phyloP scores from a whole-genome alignment of 2,888 invertebrate species.

The Mechanitis messenoides region DNA sequence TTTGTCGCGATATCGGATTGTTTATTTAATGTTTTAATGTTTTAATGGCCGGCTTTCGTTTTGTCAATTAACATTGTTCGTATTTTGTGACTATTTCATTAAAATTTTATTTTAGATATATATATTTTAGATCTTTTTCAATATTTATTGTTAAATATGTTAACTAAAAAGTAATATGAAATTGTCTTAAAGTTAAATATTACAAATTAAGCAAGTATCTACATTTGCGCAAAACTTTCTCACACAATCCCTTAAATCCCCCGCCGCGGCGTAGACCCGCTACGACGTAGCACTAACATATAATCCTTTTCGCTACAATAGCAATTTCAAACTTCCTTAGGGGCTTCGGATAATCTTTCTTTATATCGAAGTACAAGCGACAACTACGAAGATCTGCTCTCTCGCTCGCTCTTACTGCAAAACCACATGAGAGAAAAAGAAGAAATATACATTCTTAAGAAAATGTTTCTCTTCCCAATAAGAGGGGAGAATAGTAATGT shows the following conservation, averaged over 20 bases:
- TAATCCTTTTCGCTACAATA: constrained; percentile 79
- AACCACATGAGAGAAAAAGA: constrained; percentile 39
- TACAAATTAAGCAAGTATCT: constrained; percentile 35
- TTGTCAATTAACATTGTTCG: constrained; percentile 20
- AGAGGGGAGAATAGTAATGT: constrained; percentile 72
- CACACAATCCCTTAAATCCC: constrained; percentile 51
- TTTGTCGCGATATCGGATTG: constrained; percentile 66
- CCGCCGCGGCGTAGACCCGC: constrained; percentile 55
- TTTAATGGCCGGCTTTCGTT: constrained; percentile 52
- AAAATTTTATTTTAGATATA: not conserved
- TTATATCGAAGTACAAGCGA: constrained; percentile 71
- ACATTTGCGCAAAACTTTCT: constrained; percentile 39
- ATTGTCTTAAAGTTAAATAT: constrained; percentile 10
- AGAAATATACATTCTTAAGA: constrained; percentile 48
- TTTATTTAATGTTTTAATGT: constrained; percentile 65
- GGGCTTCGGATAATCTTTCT: constrained; percentile 78
- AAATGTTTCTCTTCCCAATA: constrained; percentile 70
- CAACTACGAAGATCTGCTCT: constrained; percentile 47
- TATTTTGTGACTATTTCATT: not conserved
- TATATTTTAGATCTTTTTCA: not conserved
- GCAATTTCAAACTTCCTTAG: constrained; percentile 79
- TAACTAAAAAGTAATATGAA: too few species aligned
- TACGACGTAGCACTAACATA: constrained; percentile 75
- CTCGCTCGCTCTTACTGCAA: constrained; percentile 39
- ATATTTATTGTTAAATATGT: not conserved